Percentiles rank a stretch among this genome's conserved stretches.
These are phyloP conservation scores for Diadegma fenestrale DNA, from an alignment of 2,888 invertebrate genomes.

Conservation along the genomic window DNA sequence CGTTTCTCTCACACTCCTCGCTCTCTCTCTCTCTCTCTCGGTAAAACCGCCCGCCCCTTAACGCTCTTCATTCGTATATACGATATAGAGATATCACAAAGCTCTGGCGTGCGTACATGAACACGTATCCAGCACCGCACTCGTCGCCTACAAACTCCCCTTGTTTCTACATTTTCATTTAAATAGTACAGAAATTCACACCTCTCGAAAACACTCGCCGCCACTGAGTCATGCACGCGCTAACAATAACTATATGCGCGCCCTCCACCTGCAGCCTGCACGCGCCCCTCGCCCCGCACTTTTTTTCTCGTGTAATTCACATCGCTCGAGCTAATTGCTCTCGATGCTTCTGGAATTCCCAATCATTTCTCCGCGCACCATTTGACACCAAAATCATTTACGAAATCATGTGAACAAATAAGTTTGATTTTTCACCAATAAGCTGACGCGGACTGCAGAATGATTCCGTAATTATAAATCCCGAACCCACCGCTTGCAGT, in stretches of 20 bases:
- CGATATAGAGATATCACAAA: constrained; percentile 53
- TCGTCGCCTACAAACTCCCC: constrained; percentile 38
- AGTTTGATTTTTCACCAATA: neutral
- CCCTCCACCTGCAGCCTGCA: neutral
- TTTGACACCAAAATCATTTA: neutral
- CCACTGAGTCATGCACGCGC: neutral
- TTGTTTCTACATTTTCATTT: constrained; percentile 64
- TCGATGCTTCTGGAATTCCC: neutral
- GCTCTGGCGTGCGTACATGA: constrained; percentile 8
- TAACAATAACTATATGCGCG: neutral
- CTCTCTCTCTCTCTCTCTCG: too few species aligned
- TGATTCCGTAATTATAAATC: neutral
- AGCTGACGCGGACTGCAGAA: neutral
- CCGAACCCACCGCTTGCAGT: neutral
- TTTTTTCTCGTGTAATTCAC: neutral
- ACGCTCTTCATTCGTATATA: constrained; percentile 18
- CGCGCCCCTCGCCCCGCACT: neutral
- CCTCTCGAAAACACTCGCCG: constrained; percentile 49
- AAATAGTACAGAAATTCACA: constrained; percentile 64
- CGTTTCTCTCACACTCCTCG: constrained; percentile 10
- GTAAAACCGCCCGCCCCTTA: constrained; percentile 6
- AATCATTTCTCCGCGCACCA: neutral
- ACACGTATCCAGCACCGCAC: neutral
- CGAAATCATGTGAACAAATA: neutral
- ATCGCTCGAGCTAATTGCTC: constrained; percentile 3